Base-by-base conservation (phyloP, 1,140 invertebrate genomes). In the Drosophila parvula region DNA sequence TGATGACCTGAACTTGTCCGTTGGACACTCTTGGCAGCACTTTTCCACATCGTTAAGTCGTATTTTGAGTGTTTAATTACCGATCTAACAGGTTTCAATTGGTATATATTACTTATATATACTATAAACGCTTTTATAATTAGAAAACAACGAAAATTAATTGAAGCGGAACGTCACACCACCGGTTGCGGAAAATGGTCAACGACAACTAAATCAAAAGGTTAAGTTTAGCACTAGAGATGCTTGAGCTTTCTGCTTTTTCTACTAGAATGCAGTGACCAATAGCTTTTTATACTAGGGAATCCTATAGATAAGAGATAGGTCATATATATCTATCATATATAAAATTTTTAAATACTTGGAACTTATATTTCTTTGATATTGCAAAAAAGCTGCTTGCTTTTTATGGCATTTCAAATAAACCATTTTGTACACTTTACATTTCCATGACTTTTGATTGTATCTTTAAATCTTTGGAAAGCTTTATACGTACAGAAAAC, bases 21-120 rank as follows among this genome's bases (percentile, higher is more conserved):
- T 10, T 34, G 2, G 0, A 7, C 40, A 7, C n/a, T 36, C 16
- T 32, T 30, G 5, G 22, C 28, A 40, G 6, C 50, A 50, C 0
- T 41, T 50, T 65, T 75, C 79, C 69, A 86, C 74, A 76, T 76
- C 16, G 14, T 60, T 28, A 8, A n/a, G 28, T 7, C n/a, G n/a
- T 0, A 16, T 4, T 32, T 32, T 8, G 5, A 4, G 11, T n/a
- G 2, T 44, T 0, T 4, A 57, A 38, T 14, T 0, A 0, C 5
- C 4, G 16, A 4, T n/a, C 3, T 12, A 48, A 58, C 51, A 40
- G 53, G 34, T 71, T 71, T 16, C 1, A 58, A 50, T 34, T 11
- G 1, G 7, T 50, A 18, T 70, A 36, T 32, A 50, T n/a, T 36
- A 30, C 9, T 10, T 10, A 36, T 67, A 44, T 53, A 67, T 53